A percentile compares a stretch with the other conserved stretches of the same genome.
Conservation (phyloP, 2,113 vertebrate genomes). For the Leiothrix lutea region DNA sequence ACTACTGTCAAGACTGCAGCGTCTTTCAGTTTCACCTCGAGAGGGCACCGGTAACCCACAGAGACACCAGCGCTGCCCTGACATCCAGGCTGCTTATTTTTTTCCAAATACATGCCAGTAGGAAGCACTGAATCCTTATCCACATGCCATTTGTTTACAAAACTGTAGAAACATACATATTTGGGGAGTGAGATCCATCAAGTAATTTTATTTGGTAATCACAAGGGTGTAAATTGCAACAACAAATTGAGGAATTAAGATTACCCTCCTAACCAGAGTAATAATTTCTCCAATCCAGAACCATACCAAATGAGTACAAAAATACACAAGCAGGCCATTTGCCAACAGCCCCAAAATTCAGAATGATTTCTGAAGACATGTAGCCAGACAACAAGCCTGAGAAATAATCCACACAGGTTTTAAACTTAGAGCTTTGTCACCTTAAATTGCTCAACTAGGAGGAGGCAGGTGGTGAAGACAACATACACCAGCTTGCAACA, state of each 20-base stretch:
- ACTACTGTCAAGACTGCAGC: neutral
- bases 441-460: neutral
- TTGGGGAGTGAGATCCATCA: neutral
- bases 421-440: neutral
- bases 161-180: accelerated
- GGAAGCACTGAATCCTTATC: neutral
- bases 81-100: neutral
- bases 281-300: neutral
- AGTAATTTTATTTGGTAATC: neutral
- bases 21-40: neutral
- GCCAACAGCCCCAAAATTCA: neutral
- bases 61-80: neutral
- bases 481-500: neutral
- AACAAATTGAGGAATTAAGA: neutral
- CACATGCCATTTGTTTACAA: neutral
- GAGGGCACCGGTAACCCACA: neutral
- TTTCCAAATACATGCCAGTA: neutral
- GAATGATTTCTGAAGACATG: neutral
- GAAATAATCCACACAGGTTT: neutral
- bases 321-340: accelerated
- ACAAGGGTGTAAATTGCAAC: neutral
- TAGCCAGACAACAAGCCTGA: neutral
- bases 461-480: neutral
- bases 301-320: neutral
- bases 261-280: neutral